phyloP scores from a whole-genome alignment of 2,113 vertebrate species.

The Furnarius figulus region DNA sequence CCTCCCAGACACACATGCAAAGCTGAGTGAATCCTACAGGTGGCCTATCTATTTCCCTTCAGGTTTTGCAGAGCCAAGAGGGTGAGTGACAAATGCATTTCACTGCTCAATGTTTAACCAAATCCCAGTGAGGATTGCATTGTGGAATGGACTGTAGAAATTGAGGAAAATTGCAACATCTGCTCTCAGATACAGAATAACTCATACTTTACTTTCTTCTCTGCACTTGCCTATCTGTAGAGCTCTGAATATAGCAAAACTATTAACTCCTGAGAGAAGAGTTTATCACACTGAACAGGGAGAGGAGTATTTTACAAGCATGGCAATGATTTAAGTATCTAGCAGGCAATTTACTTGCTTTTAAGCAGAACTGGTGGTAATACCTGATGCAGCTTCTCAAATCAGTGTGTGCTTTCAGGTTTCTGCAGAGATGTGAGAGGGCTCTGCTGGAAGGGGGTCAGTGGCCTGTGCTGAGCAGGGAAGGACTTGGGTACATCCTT shows the following conservation, averaged over 20 bases:
- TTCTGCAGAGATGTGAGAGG: background rate
- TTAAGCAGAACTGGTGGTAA: background rate
- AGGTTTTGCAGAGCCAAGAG: background rate
- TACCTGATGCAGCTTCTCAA: background rate
- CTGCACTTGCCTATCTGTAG: background rate
- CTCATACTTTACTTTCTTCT: background rate
- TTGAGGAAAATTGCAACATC: background rate
- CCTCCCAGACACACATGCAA: background rate
- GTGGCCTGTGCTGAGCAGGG: background rate
- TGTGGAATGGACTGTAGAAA: background rate
- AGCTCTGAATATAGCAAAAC: background rate
- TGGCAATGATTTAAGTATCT: background rate
- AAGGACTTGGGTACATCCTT: background rate
- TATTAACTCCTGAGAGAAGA: background rate
- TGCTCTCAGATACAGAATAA: background rate
- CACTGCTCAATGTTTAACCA: background rate
- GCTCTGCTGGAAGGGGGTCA: background rate
- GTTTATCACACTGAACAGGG: background rate
- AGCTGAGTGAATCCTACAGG: background rate
- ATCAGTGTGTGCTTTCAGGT: background rate
- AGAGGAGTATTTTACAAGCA: background rate
- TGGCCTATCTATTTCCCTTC: background rate
- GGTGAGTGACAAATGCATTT: background rate
- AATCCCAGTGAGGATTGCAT: background rate
- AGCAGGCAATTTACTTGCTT: background rate